Percentiles rank a stretch among this genome's conserved stretches.
Evolutionary conservation across 2,888 invertebrate species (phyloP).

Genomic region (Drosophila kambysellisi): DNA sequence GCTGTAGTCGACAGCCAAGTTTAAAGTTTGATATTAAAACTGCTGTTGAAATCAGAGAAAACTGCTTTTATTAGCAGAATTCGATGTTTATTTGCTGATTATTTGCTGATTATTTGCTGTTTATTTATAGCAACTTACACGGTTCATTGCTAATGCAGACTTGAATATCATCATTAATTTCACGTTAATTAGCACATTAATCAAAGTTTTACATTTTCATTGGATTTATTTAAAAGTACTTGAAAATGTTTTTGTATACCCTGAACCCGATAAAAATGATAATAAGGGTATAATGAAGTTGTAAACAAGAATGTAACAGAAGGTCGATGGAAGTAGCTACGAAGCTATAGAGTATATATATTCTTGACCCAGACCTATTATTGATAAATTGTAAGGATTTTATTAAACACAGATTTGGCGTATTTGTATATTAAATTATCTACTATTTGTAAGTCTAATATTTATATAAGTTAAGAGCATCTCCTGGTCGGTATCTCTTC

Average conservation of each 20-base stretch:
- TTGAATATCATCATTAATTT: constrained; percentile 13
- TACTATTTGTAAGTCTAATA: neutral
- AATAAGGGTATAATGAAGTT: neutral
- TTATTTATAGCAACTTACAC: neutral
- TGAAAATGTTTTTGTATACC: neutral
- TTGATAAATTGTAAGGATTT: neutral
- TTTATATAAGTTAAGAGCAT: neutral
- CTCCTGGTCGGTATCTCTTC: neutral
- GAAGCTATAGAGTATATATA: neutral
- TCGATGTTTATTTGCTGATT: neutral
- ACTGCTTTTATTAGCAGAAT: neutral
- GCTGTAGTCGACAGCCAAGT: neutral
- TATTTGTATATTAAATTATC: neutral
- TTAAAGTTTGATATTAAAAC: neutral
- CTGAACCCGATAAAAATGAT: neutral
- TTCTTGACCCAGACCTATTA: too few species aligned
- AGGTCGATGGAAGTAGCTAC: neutral
- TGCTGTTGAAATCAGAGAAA: neutral
- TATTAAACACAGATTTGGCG: too few species aligned
- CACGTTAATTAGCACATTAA: constrained; percentile 6
- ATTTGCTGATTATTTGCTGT: neutral
- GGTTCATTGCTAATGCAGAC: neutral
- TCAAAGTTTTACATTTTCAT: neutral
- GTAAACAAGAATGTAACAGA: neutral
- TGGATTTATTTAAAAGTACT: neutral